phyloP scores from a whole-genome alignment of 1,140 invertebrate genomes.

The Eumeta japonica region DNA sequence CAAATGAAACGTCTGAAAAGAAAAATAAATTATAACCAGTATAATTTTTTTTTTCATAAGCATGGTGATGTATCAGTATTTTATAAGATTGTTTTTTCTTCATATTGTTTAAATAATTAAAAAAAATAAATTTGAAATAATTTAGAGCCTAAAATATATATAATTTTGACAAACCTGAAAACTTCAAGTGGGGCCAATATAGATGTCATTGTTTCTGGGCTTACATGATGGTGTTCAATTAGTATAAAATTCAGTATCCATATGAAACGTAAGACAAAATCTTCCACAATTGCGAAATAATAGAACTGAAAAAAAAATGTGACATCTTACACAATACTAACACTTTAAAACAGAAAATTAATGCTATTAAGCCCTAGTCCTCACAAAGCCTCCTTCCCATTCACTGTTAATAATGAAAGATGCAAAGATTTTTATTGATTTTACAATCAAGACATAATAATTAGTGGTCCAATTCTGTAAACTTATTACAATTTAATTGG shows the following conservation, averaged over 20 bases:
- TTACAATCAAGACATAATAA: too few relatives aligned
- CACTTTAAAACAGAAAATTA: too few relatives aligned
- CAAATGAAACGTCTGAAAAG: slow-evolving; percentile 88
- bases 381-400: too few relatives aligned
- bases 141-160: slow-evolving; percentile 4
- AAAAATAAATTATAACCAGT: slow-evolving; percentile 8
- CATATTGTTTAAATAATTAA: slow-evolving; percentile 1
- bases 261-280: slow-evolving; percentile 88
- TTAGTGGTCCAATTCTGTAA: too few relatives aligned
- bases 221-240: slow-evolving; percentile 77
- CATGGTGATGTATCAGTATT: neutral
- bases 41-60: slow-evolving; percentile 4
- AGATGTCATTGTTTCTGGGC: slow-evolving; percentile 84
- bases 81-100: slow-evolving; percentile 4
- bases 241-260: slow-evolving; percentile 89
- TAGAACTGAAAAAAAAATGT: slow-evolving; percentile 68
- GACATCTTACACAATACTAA: too few relatives aligned
- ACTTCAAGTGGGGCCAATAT: slow-evolving; percentile 92
- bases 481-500: too few relatives aligned
- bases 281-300: slow-evolving; percentile 96
- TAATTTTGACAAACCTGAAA: slow-evolving; percentile 74
- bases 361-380: too few relatives aligned
- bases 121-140: neutral
- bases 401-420: too few relatives aligned
- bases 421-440: too few relatives aligned